Evolutionary conservation across 2,888 invertebrate genomes (phyloP), one percentile per base, ranked within the genome.

Genomic region (Sinelater perroti): DNA sequence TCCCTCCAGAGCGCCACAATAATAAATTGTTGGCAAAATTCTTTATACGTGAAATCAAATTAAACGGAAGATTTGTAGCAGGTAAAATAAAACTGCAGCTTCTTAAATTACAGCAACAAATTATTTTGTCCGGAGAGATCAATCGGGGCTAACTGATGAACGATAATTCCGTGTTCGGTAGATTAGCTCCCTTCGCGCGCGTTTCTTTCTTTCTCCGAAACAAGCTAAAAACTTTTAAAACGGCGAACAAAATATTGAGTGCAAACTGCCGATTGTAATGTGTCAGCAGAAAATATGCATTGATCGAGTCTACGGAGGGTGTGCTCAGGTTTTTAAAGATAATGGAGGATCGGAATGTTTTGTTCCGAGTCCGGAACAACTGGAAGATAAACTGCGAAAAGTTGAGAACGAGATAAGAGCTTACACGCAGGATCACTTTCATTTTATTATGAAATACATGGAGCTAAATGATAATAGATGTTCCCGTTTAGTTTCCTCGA

Each of bases 281-380:
- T 45, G 45, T 53, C 53, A 45, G 53, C 53, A 53, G 44, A 53
- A 53, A 53, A 53, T 44, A 45, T 45, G 45, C 53, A 53, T 53
- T 45, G 53, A 53, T 45, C 44, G 53, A 45, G 53, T 35, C 35
- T 42, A 21, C 8, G 40, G 36, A 40, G 30, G 51, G 40, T 38
- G 51, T 51, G 30, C 51, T 13, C 36, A 44, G 33, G 42, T 44
- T 52, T 52, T 54, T 36, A 46, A 46, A 38, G 54, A 54, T 54
- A 54, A 54, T 46, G 38, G 54, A 35, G 36, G 46, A 21, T 28
- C 33, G 44, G 35, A 54, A 46, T 54, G 46, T 54, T 54, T 54
- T 54, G 46, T 54, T 54, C 46, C 10, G 46, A 46, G 36, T 54
- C 46, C 38, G 54, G 36, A 46, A 46, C 38, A 46, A 46, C 54